These are phyloP conservation scores for Drosophila sordidula DNA, from an alignment of 2,888 invertebrate species.

Conservation along the genomic window DNA sequence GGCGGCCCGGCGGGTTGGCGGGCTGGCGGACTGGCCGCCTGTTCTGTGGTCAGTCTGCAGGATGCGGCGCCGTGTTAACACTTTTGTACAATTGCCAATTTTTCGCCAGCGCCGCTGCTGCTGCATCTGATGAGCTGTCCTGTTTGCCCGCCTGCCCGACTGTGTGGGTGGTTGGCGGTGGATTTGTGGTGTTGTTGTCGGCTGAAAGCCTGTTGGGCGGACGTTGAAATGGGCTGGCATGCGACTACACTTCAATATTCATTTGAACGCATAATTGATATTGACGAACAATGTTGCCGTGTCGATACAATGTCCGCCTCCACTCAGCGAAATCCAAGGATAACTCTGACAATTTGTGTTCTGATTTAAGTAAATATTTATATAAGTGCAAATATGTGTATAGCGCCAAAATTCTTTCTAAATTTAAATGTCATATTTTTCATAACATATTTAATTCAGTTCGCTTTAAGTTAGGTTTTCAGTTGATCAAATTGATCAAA, in stretches of 20 bases:
- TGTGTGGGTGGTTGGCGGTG: conserved; percentile 33
- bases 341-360: too few species aligned
- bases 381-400: too few species aligned
- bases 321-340: conserved; percentile 31
- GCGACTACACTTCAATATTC: conserved; percentile 81
- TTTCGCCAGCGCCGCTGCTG: conserved; percentile 57
- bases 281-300: conserved; percentile 78
- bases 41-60: conserved; percentile 75
- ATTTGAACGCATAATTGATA: conserved; percentile 82
- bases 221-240: conserved; percentile 53
- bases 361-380: neutral
- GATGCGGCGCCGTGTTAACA: conserved; percentile 81
- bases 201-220: conserved; percentile 28
- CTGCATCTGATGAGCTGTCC: conserved; percentile 63
- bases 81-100: conserved; percentile 77
- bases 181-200: conserved; percentile 60
- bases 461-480: too few species aligned
- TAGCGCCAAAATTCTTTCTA: too few species aligned
- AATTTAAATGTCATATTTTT: too few species aligned
- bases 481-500: too few species aligned
- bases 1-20: too few species aligned
- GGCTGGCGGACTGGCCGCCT: conserved; percentile 22
- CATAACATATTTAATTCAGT: too few species aligned
- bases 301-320: conserved; percentile 56
- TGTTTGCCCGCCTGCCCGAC: conserved; percentile 8